Conservation (phyloP, 1,140 invertebrate genomes). For the Lutraria rhynchaena region DNA sequence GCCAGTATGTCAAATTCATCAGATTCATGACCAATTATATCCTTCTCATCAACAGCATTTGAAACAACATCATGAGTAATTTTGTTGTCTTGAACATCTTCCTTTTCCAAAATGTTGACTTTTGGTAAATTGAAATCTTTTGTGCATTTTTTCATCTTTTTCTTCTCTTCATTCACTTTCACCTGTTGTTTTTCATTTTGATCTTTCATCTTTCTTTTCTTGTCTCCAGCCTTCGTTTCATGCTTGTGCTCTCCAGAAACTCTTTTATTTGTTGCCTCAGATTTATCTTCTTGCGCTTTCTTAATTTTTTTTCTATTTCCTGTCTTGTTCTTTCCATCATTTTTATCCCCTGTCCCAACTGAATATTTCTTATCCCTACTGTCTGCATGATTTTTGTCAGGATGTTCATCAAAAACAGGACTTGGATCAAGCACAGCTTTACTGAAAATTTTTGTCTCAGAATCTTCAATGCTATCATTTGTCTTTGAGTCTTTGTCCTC, state of each 20-base stretch:
- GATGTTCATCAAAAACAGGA: not conserved
- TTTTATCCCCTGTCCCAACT: too few relatives aligned
- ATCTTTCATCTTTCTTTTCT: not conserved
- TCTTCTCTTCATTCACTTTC: not conserved
- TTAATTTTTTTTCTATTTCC: not conserved
- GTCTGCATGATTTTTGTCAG: not conserved
- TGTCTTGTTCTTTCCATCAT: not conserved
- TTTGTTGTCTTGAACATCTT: not conserved
- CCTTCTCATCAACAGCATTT: not conserved
- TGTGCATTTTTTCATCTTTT: not conserved
- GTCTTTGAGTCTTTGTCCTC: not conserved
- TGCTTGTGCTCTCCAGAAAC: not conserved
- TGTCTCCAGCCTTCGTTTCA: not conserved
- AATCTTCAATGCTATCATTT: not conserved
- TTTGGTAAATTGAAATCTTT: not conserved
- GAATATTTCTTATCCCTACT: not conserved
- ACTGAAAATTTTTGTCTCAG: not conserved
- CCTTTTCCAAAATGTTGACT: not conserved
- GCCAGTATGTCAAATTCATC: not conserved
- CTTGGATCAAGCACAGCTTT: not conserved
- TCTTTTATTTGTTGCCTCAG: not conserved
- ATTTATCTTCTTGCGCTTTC: not conserved
- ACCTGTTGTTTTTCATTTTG: not conserved
- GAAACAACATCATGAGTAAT: not conserved
- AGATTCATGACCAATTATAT: not conserved